A percentile compares a stretch with the other conserved stretches of the same genome.
These are phyloP conservation scores for Cryptus viduatorius DNA, from an alignment of 2,888 invertebrate genomes.

Conservation along the genomic window DNA sequence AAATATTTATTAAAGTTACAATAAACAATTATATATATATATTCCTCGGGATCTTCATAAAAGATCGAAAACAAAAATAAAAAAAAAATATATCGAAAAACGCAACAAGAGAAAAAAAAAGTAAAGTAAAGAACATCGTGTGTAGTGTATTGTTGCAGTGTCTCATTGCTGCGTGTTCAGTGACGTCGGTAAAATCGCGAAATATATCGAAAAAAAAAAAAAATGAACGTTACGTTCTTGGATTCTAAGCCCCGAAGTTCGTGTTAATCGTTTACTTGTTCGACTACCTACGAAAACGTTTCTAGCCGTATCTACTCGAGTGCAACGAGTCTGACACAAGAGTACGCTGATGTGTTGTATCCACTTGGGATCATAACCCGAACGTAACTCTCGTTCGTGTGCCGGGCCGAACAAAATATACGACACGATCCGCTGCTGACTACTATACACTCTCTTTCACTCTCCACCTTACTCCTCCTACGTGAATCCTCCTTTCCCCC, in stretches of 20 bases:
- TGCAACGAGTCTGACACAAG: constrained; percentile 15
- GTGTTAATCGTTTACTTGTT: not conserved
- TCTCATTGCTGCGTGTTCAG: not conserved
- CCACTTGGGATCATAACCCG: not conserved
- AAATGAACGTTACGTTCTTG: not conserved
- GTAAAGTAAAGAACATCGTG: not conserved
- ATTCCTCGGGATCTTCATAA: not conserved
- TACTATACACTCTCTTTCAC: not conserved
- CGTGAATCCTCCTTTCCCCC: not conserved
- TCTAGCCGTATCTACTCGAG: not conserved
- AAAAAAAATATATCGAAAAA: not conserved
- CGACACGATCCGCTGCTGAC: not conserved
- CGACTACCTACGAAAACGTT: not conserved
- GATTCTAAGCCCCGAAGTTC: not conserved
- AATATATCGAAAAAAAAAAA: not conserved
- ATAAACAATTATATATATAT: constrained; percentile 13
- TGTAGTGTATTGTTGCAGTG: constrained; percentile 1
- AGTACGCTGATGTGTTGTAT: not conserved
- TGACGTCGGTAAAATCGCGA: not conserved
- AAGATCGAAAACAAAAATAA: not conserved
- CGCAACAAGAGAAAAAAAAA: not conserved
- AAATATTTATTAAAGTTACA: constrained; percentile 6
- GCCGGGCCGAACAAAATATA: constrained; percentile 31
- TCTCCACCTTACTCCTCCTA: constrained; percentile 1
- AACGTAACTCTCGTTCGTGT: constrained; percentile 3